Base-by-base conservation (phyloP, 2,888 invertebrate species). In the Scotopteryx bipunctaria region DNA sequence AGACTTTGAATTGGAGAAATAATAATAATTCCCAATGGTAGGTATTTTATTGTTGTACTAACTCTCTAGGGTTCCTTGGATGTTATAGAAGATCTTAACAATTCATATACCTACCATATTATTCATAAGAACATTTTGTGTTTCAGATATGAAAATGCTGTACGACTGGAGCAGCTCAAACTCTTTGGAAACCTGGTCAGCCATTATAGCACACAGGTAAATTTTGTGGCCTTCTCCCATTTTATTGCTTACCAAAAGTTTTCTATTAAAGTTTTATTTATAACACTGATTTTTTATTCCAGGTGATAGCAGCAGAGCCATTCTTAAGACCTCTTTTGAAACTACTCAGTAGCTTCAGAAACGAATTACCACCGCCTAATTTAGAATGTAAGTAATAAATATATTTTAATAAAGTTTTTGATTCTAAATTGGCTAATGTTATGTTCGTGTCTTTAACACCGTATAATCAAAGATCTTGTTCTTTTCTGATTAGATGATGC, bases 261-360 rank as follows among this genome's bases (percentile, higher is more conserved):
- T n/a, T n/a, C n/a, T n/a, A n/a, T n/a, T n/a, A n/a, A 25, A 32
- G 35, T 31, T 42, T 29, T 21, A 27, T 17, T 31, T 11, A 13
- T 19, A 8, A 17, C 8, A n/a, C n/a, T n/a, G n/a, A n/a, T 41
- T 6, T 19, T 37, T 15, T 38, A 29, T 93, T 94, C 64, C 92
- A 96, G 79, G 91, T 98, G 31, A 92, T 99, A 59, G 96, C 97
- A 23, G 97, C 98, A 57, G 97, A 97, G 80, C 95, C 98, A 1
- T 95, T 98, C 71, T 89, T 98, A 45, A 93, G 96, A 57, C 98
- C 99, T 1, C 85, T 99, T 48, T 83, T 98, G 45, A 94, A 95
- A 76, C 92, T 99, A 42, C 91, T 99, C 6, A 94, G 94, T 44
- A 94, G 95, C 27, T 97, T 96, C 77, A 92, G 94, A 65, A 94